Evolutionary conservation across 2,888 invertebrate species (phyloP).

Genomic region (Allygus modestus): DNA sequence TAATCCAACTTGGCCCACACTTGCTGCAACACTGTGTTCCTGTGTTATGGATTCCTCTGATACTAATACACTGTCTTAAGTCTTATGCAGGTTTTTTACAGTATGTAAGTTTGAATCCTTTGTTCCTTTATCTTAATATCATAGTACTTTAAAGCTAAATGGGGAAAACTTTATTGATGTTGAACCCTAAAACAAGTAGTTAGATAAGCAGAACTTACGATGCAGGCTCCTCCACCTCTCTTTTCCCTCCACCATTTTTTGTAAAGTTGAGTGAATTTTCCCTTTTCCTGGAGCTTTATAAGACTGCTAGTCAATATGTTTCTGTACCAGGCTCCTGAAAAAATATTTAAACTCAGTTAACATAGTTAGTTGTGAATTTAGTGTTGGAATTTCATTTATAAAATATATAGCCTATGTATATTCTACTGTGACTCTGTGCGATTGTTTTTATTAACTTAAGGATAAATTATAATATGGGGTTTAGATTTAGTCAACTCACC

Average conservation of each 20-base stretch:
- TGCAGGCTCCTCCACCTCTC: conserved; percentile 85
- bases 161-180: too few relatives aligned
- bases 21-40: too few relatives aligned
- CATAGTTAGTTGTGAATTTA: not conserved
- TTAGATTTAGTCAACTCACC: too few relatives aligned
- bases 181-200: too few relatives aligned
- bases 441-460: not conserved
- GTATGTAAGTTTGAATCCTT: too few relatives aligned
- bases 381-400: not conserved
- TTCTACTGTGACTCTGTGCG: not conserved
- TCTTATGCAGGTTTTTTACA: too few relatives aligned
- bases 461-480: too few relatives aligned
- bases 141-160: too few relatives aligned
- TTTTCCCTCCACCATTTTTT: conserved; percentile 95
- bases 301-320: conserved; percentile 89
- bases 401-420: not conserved
- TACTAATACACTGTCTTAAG: too few relatives aligned
- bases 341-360: not conserved
- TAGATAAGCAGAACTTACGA: conserved; percentile 75
- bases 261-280: conserved; percentile 86
- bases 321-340: conserved; percentile 83
- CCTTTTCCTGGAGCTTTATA: conserved; percentile 90
- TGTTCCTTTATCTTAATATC: too few relatives aligned
- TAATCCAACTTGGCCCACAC: too few relatives aligned
- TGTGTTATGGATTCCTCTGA: too few relatives aligned